Base-by-base conservation (phyloP, 2,888 invertebrate species). In the Osedax frankpressi region DNA sequence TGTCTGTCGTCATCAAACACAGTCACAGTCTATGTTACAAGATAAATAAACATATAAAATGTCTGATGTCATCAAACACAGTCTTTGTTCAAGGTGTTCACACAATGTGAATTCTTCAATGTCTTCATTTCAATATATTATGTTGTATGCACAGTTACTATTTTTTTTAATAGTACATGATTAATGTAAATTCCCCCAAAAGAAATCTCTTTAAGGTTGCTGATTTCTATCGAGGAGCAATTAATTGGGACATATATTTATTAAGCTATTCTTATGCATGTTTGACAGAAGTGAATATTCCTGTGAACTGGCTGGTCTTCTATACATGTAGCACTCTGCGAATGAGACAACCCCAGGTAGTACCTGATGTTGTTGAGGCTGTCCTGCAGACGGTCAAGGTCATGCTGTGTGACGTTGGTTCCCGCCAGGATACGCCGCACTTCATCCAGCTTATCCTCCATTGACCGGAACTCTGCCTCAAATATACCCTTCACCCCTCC, bases 401-500 rank as follows among this genome's bases (percentile, higher is more conserved):
- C 86, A 28, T 83, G 83, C 28, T 85, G 84, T 63, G 87, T 87
- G 67, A 88, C 84, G 75, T 91, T 91, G 1, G 93, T 91, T 81
- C 91, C 92, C 75, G 90, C 88, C n/a, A 97, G 86, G 71, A 94
- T 87, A 76, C 88, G 88, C 80, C 90, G 88, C 2, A 96, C 90
- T 80, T 91, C 90, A 70, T 89, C 88, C 75, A 98, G 86, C 81
- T 91, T 90, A 75, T 89, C 88, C 78, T 94, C 92, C 90, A 98
- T 92, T 78, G 90, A 89, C 81, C 92, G 91, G 85, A 98, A 98
- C 84, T 95, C 93, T 81, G 91, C 89, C 3, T 94, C 93, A 83
- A 96, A 98, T 0, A 94, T 96, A 30, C 96, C 96, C 0, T 94
- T 92, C 1, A 95, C 93, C 67, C 98, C 98, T 68, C 93, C 91